Conservation (phyloP, 2,888 invertebrate genomes). For the Pimpla rufipes region DNA sequence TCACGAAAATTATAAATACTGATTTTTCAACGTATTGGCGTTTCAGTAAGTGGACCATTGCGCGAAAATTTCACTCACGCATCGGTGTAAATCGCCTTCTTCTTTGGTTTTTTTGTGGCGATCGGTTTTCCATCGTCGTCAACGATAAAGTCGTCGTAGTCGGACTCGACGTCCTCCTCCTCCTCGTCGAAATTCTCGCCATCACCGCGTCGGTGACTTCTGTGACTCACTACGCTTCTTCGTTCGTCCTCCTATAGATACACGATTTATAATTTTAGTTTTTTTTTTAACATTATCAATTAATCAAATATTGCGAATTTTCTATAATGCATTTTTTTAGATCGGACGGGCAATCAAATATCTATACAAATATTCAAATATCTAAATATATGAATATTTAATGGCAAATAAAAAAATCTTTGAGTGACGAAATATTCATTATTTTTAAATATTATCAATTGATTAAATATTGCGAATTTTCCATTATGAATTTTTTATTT, state of each 20-base stretch:
- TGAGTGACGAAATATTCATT: background rate
- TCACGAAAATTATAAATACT: background rate
- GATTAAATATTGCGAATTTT: too few relatives aligned
- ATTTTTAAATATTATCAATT: too few relatives aligned
- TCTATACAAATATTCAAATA: too few relatives aligned
- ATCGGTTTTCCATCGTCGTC: constrained; percentile 97
- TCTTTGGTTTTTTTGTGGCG: constrained; percentile 91
- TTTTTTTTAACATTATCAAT: background rate
- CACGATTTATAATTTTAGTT: constrained; percentile 85
- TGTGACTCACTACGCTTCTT: constrained; percentile 90
- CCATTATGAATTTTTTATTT: too few relatives aligned
- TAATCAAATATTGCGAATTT: background rate
- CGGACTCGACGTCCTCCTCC: constrained; percentile 92
- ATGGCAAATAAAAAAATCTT: background rate
- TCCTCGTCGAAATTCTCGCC: constrained; percentile 91
- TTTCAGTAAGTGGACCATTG: background rate
- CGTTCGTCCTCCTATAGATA: constrained; percentile 91
- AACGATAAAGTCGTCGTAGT: constrained; percentile 98
- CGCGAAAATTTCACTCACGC: constrained; percentile 88
- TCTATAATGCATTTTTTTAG: too few relatives aligned
- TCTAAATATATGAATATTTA: too few relatives aligned
- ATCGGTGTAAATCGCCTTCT: constrained; percentile 93
- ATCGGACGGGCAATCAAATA: too few relatives aligned
- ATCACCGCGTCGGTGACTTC: constrained; percentile 85
- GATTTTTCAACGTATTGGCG: background rate